Evolutionary conservation across 2,888 invertebrate species (phyloP).

Genomic region (Tenthredo livida): DNA sequence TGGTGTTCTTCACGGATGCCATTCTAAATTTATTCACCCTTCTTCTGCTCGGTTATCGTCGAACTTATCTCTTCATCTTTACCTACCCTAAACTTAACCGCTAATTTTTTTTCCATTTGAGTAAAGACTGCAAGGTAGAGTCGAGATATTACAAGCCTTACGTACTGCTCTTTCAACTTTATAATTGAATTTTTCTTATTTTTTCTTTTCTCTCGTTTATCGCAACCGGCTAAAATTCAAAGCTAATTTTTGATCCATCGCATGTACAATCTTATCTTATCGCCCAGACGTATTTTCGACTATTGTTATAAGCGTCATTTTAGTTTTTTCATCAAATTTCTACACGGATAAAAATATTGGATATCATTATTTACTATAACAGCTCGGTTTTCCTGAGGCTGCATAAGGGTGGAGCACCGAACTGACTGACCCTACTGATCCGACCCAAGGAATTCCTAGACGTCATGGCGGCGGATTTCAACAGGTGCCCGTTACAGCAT

Average conservation of each 20-base stretch:
- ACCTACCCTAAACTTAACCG: slow-evolving; percentile 24
- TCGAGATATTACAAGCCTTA: slow-evolving; percentile 17
- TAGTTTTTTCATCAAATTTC: not conserved
- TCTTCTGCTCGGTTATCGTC: slow-evolving; percentile 32
- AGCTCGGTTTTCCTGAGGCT: not conserved
- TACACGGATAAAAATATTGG: not conserved
- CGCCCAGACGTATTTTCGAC: not conserved
- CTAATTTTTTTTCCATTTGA: slow-evolving; percentile 38
- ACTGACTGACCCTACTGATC: slow-evolving; percentile 16
- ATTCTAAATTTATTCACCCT: slow-evolving; percentile 50
- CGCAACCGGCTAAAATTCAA: not conserved
- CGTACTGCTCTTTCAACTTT: slow-evolving; percentile 32
- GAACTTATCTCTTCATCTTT: slow-evolving; percentile 43
- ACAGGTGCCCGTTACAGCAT: slow-evolving; percentile 61
- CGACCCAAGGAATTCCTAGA: slow-evolving; percentile 46
- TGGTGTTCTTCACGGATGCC: slow-evolving; percentile 38
- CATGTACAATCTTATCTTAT: not conserved
- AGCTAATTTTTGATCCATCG: not conserved
- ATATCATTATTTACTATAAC: slow-evolving; percentile 9
- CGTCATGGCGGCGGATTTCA: slow-evolving; percentile 57
- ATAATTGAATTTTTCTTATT: slow-evolving; percentile 43
- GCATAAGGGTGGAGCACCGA: slow-evolving; percentile 8
- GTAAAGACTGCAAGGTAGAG: not conserved
- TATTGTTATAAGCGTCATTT: not conserved
- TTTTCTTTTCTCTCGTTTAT: too few species aligned